Evolutionary conservation across 37 sponge, comb jelly and placozoan genomes (phyloP), one percentile per base, ranked within the genome.

Genomic region (Haliclona indistincta): DNA sequence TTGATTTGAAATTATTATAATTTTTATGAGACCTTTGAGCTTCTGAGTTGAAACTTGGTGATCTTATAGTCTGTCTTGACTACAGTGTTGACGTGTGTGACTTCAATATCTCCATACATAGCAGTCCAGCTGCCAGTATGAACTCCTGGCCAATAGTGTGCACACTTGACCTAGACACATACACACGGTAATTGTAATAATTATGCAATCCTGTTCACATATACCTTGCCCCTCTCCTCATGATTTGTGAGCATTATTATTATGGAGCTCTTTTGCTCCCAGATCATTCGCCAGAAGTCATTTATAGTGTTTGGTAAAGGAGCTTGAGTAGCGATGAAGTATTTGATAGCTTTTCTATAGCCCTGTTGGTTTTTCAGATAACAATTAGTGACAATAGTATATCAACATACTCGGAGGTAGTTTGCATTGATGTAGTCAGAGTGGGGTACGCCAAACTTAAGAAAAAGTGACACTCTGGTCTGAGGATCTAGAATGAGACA

Each of bases 391-490:
- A n/a, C n/a, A n/a, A n/a, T n/a, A n/a, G n/a, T n/a, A n/a, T n/a
- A n/a, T n/a, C n/a, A 28, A 20, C 86, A 64, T 77, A 91, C 91
- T 35, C 88, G 58, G 45, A 94, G 81, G 55, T 63, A 94, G 64
- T 90, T 94, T 35, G 95, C 95, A 81, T 94, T 94, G 72, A 94
- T 90, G 67, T 94, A 94, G 75, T 90, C 91, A 17, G 95, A 94
- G 63, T 90, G 87, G 29, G 91, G 44, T 32, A 83, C 81, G 29
- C 88, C 95, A 78, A 87, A 87, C 74, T 88, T 84, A 23, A 94
- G 82, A 51, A 84, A 90, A n/a, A 94, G 82, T 30, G 85, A 58
- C n/a, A 94, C 95, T 4, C 95, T 75, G 0, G 88, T 90, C 43
- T 80, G 73, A 23, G 94, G 89, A 77, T 79, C 91, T 91, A 51